These are phyloP conservation scores for Campoplex capitator DNA, from an alignment of 2,888 invertebrate species.

Conservation along the genomic window DNA sequence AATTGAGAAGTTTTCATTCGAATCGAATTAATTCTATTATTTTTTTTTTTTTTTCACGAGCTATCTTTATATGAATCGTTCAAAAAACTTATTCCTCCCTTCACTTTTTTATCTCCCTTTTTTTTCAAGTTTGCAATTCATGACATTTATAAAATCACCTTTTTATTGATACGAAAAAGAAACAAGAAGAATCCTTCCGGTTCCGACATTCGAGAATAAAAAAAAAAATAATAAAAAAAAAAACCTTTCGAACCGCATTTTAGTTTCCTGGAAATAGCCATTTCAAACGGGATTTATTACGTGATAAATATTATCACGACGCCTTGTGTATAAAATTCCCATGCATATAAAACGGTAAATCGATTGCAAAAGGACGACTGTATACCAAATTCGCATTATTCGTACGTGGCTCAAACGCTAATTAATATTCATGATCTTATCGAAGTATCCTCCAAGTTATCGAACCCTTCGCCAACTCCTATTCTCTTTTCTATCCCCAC, in stretches of 20 bases:
- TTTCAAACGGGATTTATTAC: constrained; percentile 6
- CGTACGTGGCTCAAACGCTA: constrained; percentile 9
- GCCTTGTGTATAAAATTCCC: constrained; percentile 14
- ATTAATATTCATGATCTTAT: constrained; percentile 65
- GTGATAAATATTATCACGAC: constrained; percentile 29
- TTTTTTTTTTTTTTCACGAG: background rate
- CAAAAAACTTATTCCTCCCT: background rate
- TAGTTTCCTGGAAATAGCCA: background rate
- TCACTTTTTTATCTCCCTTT: background rate
- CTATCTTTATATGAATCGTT: background rate
- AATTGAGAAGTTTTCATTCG: too few relatives aligned
- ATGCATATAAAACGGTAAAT: constrained; percentile 29
- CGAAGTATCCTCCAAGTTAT: constrained; percentile 60
- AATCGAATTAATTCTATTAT: background rate
- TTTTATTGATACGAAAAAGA: background rate
- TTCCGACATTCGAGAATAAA: background rate
- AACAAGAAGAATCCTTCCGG: background rate
- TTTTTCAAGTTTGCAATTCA: background rate
- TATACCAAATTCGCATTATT: constrained; percentile 31
- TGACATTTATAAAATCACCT: background rate
- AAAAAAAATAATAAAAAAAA: background rate
- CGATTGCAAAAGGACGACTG: constrained; percentile 35
- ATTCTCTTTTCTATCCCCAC: constrained; percentile 3
- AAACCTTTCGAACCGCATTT: background rate
- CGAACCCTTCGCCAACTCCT: constrained; percentile 36